phyloP scores from a whole-genome alignment of 2,888 invertebrate genomes.

The Neoitamus cyanurus region DNA sequence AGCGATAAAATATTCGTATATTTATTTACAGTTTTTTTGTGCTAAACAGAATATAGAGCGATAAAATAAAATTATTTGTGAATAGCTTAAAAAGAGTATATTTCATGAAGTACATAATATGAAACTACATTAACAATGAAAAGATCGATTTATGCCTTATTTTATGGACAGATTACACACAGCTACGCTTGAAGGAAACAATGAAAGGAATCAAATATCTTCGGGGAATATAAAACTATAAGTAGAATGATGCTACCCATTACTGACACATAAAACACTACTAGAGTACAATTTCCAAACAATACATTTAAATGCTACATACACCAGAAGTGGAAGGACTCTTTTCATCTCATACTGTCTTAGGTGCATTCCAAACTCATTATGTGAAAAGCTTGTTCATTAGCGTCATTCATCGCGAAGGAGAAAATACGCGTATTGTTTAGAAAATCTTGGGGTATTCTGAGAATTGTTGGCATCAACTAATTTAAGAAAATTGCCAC shows the following conservation, averaged over 20 bases:
- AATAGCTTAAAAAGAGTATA: background rate
- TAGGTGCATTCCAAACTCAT: background rate
- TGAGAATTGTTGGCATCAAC: background rate
- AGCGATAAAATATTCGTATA: background rate
- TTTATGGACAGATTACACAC: constrained; percentile 8
- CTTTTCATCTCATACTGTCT: constrained; percentile 22
- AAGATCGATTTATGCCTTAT: background rate
- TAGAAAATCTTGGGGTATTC: background rate
- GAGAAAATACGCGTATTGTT: background rate
- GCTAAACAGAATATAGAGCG: background rate
- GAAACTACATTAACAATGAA: background rate
- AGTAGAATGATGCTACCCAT: background rate
- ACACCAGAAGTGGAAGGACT: background rate
- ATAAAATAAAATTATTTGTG: background rate
- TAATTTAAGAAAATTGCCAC: background rate
- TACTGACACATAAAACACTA: constrained; percentile 17
- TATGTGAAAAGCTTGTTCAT: background rate
- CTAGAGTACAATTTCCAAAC: constrained; percentile 15
- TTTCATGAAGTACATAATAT: background rate
- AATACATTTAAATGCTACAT: constrained; percentile 23
- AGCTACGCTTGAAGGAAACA: background rate
- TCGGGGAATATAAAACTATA: background rate
- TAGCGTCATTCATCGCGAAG: background rate
- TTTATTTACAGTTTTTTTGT: background rate
- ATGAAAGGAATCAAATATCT: background rate